Conservation (phyloP, 2,113 vertebrate species). For the Illadopsis cleaveri region DNA sequence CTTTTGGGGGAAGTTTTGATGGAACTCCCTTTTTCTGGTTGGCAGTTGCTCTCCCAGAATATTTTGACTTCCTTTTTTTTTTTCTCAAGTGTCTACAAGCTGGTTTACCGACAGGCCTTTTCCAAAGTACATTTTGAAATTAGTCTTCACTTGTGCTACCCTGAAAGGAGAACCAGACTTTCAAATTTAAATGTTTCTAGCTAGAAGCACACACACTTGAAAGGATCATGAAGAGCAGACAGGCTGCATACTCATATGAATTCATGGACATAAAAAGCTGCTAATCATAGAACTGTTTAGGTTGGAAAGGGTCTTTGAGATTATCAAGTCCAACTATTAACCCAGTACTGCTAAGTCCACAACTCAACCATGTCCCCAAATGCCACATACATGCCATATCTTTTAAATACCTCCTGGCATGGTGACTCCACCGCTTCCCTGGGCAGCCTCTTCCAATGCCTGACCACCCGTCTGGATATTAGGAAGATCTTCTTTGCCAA, state of each 20-base stretch:
- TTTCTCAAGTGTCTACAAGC: background rate
- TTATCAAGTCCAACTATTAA: background rate
- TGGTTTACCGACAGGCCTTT: background rate
- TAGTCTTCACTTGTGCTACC: background rate
- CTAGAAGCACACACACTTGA: background rate
- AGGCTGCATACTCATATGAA: accelerated
- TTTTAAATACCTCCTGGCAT: background rate
- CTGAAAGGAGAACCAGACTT: background rate
- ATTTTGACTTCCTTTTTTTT: background rate
- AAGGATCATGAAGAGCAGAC: background rate
- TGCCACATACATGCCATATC: too few species aligned
- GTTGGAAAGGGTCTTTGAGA: background rate
- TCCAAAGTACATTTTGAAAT: background rate
- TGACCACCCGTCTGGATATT: background rate
- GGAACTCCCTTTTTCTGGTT: background rate
- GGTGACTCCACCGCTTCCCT: background rate
- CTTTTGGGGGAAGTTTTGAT: background rate
- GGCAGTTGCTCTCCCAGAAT: background rate
- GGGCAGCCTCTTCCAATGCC: background rate
- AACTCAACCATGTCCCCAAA: background rate
- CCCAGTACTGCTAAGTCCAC: background rate
- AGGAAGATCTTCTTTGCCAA: background rate
- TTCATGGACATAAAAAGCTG: background rate
- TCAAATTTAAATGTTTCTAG: background rate
- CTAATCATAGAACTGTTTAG: background rate